Evolutionary conservation across 2,888 invertebrate genomes (phyloP).

Genomic region (Eupithecia vulgata): DNA sequence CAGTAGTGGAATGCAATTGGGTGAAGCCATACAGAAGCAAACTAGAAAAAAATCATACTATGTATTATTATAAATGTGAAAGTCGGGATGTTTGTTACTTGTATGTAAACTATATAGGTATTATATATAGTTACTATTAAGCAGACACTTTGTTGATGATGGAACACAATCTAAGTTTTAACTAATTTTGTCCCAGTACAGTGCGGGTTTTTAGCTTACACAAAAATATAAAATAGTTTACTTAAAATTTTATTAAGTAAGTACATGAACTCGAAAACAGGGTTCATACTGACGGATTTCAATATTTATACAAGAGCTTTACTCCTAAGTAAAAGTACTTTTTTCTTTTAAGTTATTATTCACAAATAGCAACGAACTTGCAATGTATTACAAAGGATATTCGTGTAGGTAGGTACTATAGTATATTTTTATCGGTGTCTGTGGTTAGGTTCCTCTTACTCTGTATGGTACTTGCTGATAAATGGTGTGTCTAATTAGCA

Average conservation of each 20-base stretch:
- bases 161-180: neutral
- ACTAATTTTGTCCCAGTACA: neutral
- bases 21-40: slow-evolving; percentile 8
- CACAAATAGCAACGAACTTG: neutral
- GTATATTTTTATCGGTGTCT: neutral
- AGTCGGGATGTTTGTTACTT: slow-evolving; percentile 6
- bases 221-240: neutral
- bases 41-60: neutral
- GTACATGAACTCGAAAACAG: neutral
- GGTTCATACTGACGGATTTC: neutral
- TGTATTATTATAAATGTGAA: slow-evolving; percentile 11
- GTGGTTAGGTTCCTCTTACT: slow-evolving; percentile 10
- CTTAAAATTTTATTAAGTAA: too few species aligned
- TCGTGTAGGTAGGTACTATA: neutral
- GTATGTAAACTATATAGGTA: neutral
- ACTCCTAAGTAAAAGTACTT: neutral
- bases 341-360: neutral
- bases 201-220: too few species aligned
- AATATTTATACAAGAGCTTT: neutral
- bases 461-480: slow-evolving; percentile 59
- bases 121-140: neutral
- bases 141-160: neutral
- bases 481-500: slow-evolving; percentile 70
- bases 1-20: slow-evolving; percentile 59
- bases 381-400: neutral